Conservation (phyloP, 2,888 invertebrate species). For the Volucella zonaria region DNA sequence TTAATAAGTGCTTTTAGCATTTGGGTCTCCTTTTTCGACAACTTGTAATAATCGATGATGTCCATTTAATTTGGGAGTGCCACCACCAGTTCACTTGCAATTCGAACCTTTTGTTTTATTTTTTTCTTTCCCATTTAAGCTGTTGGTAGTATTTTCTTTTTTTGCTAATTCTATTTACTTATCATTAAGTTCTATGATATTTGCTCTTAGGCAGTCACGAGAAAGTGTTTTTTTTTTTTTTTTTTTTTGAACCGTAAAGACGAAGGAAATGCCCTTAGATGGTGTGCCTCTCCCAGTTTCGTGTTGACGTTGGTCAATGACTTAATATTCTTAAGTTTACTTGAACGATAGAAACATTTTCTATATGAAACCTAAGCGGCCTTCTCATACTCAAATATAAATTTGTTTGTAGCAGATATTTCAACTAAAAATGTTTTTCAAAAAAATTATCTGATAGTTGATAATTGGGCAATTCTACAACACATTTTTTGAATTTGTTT, state of each 20-base stretch:
- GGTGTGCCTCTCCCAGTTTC: constrained; percentile 39
- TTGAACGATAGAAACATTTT: constrained; percentile 20
- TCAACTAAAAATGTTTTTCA: too few relatives aligned
- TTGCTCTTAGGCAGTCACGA: constrained; percentile 40
- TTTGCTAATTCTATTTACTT: constrained; percentile 48
- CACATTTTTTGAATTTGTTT: too few relatives aligned
- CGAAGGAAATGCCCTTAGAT: constrained; percentile 28
- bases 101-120: constrained; percentile 41
- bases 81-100: constrained; percentile 42
- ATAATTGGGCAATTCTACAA: too few relatives aligned
- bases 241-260: constrained; percentile 4
- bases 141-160: constrained; percentile 16
- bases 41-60: constrained; percentile 69
- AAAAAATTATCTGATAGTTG: too few relatives aligned
- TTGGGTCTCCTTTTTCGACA: constrained; percentile 51
- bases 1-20: constrained; percentile 62
- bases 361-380: constrained; percentile 23
- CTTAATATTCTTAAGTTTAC: background rate
- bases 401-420: too few relatives aligned
- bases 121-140: constrained; percentile 18
- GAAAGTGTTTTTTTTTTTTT: constrained; percentile 12
- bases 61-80: constrained; percentile 63
- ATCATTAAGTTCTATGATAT: constrained; percentile 45
- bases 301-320: constrained; percentile 17
- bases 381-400: constrained; percentile 5